Conservation (phyloP, 2,888 invertebrate species). For the Drosophila setosimentum region DNA sequence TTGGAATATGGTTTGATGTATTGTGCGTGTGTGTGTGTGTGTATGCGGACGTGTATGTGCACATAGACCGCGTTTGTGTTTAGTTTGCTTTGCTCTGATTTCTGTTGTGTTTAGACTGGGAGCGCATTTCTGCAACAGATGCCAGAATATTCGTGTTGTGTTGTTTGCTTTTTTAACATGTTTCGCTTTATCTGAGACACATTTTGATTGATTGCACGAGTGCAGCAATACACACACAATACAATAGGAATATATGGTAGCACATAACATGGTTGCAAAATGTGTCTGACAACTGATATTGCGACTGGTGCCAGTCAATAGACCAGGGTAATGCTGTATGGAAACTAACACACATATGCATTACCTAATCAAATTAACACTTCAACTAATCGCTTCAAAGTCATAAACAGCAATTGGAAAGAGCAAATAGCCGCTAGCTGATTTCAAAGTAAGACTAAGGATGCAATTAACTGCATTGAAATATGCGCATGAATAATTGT, state of each 20-base stretch:
- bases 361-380: slow-evolving; percentile 57
- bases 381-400: slow-evolving; percentile 42
- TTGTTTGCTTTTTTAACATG: slow-evolving; percentile 36
- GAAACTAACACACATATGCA: background rate
- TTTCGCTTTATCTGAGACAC: slow-evolving; percentile 54
- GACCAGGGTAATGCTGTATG: slow-evolving; percentile 1
- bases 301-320: slow-evolving; percentile 18
- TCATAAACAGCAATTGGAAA: slow-evolving; percentile 22
- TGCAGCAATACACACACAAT: slow-evolving; percentile 57
- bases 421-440: slow-evolving; percentile 3
- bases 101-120: slow-evolving; percentile 42
- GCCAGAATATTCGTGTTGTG: slow-evolving; percentile 50
- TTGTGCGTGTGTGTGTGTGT: slow-evolving; percentile 18
- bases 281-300: slow-evolving; percentile 49
- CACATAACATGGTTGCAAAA: slow-evolving; percentile 27
- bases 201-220: slow-evolving; percentile 81
- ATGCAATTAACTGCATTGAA: slow-evolving; percentile 18
- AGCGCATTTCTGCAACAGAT: slow-evolving; percentile 63
- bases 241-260: slow-evolving; percentile 52
- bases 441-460: slow-evolving; percentile 3
- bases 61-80: slow-evolving; percentile 13
- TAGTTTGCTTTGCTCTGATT: slow-evolving; percentile 62
- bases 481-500: slow-evolving; percentile 12
- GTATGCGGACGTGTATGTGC: slow-evolving; percentile 20
- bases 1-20: slow-evolving; percentile 74